A percentile compares a stretch with the other conserved stretches of the same genome.
Evolutionary conservation across 2,888 invertebrate species (phyloP).

Genomic region (Acleris cristana): DNA sequence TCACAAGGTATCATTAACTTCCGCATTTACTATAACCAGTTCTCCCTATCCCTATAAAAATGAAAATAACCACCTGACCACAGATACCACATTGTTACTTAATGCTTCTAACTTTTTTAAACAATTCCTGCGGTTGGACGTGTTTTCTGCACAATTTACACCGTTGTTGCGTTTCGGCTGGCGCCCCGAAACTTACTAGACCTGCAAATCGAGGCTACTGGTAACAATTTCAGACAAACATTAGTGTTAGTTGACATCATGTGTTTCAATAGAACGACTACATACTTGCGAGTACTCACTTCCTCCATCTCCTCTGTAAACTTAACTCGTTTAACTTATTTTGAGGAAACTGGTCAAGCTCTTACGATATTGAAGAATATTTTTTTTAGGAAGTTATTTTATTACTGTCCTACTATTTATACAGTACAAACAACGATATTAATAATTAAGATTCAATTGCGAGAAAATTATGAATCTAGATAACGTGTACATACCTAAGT

Average conservation of each 20-base stretch:
- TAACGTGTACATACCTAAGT: too few relatives aligned
- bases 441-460: too few relatives aligned
- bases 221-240: slow-evolving; percentile 5
- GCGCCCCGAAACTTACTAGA: slow-evolving; percentile 27
- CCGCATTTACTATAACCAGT: slow-evolving; percentile 16
- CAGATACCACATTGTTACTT: slow-evolving; percentile 18
- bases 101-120: background rate
- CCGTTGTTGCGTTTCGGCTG: background rate
- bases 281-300: too few relatives aligned
- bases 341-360: too few relatives aligned
- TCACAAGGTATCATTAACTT: slow-evolving; percentile 11
- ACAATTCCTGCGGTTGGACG: slow-evolving; percentile 1
- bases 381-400: too few relatives aligned
- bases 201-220: slow-evolving; percentile 30
- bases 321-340: too few relatives aligned
- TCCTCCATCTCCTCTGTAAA: too few relatives aligned
- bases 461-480: too few relatives aligned
- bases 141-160: slow-evolving; percentile 17
- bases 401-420: too few relatives aligned
- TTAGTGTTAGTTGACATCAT: slow-evolving; percentile 7
- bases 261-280: background rate
- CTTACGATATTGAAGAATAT: too few relatives aligned
- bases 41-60: slow-evolving; percentile 15
- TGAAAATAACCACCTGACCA: slow-evolving; percentile 13
- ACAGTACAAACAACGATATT: too few relatives aligned